These are phyloP conservation scores for Syrmaticus mikado DNA, from an alignment of 2,113 vertebrate species.

Conservation along the genomic window DNA sequence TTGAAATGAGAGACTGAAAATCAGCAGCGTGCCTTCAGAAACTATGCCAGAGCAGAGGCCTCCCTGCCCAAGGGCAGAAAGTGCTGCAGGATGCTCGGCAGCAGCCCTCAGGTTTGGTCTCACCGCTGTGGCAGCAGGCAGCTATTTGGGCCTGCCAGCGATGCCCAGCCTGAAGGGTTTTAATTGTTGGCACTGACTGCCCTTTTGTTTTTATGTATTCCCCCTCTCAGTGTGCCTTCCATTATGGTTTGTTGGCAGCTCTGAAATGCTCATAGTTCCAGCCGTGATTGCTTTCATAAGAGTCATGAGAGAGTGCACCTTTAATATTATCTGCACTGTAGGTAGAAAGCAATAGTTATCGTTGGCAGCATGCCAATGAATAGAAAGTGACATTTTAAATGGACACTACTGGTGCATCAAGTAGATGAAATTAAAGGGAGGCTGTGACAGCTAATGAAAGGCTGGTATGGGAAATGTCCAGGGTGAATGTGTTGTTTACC, in stretches of 20 bases:
- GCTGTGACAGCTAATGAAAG: slow-evolving; percentile 12
- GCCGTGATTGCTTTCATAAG: slow-evolving; percentile 36
- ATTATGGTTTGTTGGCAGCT: slow-evolving; percentile 34
- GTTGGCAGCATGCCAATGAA: slow-evolving; percentile 36
- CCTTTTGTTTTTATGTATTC: slow-evolving; percentile 39
- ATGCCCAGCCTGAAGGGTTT: slow-evolving; percentile 28
- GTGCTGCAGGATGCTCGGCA: neutral
- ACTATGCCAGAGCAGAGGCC: rapidly evolving
- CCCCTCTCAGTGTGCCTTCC: slow-evolving; percentile 52
- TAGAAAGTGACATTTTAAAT: slow-evolving; percentile 46
- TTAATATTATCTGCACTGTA: slow-evolving; percentile 52
- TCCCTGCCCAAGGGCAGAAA: neutral
- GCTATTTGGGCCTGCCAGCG: slow-evolving; percentile 44
- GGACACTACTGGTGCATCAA: slow-evolving; percentile 42
- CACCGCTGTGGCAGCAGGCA: neutral
- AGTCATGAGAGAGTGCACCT: slow-evolving; percentile 65
- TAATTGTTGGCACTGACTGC: slow-evolving; percentile 60
- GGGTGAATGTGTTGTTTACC: neutral
- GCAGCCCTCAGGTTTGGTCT: slow-evolving; percentile 19
- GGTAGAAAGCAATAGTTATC: slow-evolving; percentile 55
- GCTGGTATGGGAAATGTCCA: neutral
- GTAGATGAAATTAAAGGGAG: slow-evolving; percentile 47
- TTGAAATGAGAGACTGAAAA: neutral
- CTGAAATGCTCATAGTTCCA: slow-evolving; percentile 1
- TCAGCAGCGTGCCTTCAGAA: neutral